Conservation (phyloP, 2,797 vertebrate species). For the Sebastes umbrosus region DNA sequence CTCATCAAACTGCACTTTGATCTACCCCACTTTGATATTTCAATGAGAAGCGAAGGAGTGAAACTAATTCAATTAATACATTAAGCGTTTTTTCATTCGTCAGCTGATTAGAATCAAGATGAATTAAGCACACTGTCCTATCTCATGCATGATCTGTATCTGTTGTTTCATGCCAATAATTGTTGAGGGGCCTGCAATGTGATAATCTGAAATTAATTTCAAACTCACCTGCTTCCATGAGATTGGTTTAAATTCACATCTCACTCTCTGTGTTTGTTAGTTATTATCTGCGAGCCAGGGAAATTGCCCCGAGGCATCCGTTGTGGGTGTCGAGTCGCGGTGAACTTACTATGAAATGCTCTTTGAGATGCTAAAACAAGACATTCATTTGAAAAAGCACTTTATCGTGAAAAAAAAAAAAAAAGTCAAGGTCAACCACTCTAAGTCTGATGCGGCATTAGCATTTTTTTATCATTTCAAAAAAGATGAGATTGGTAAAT, state of each 20-base stretch:
- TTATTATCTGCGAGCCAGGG: background rate
- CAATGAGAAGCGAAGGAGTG: slow-evolving; percentile 54
- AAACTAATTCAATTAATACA: slow-evolving; percentile 72
- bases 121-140: slow-evolving; percentile 50
- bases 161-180: slow-evolving; percentile 65
- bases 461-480: slow-evolving; percentile 37
- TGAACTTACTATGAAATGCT: slow-evolving; percentile 10
- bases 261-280: background rate
- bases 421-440: slow-evolving; percentile 35
- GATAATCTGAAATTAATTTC: slow-evolving; percentile 63
- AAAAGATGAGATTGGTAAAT: slow-evolving; percentile 28
- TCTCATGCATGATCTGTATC: slow-evolving; percentile 42
- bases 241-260: slow-evolving; percentile 40
- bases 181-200: slow-evolving; percentile 40
- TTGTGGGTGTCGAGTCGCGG: background rate
- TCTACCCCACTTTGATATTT: slow-evolving; percentile 59
- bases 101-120: slow-evolving; percentile 65
- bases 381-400: slow-evolving; percentile 12
- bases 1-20: slow-evolving; percentile 59
- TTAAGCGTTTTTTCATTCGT: slow-evolving; percentile 71
- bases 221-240: slow-evolving; percentile 44
- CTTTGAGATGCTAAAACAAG: slow-evolving; percentile 34
- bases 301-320: slow-evolving; percentile 3
- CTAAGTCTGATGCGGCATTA: background rate
- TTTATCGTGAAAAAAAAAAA: slow-evolving; percentile 4